Evolutionary conservation across 2,113 vertebrate genomes (phyloP), one percentile per base, ranked within the genome.

Genomic region (Peromyscus californicus): DNA sequence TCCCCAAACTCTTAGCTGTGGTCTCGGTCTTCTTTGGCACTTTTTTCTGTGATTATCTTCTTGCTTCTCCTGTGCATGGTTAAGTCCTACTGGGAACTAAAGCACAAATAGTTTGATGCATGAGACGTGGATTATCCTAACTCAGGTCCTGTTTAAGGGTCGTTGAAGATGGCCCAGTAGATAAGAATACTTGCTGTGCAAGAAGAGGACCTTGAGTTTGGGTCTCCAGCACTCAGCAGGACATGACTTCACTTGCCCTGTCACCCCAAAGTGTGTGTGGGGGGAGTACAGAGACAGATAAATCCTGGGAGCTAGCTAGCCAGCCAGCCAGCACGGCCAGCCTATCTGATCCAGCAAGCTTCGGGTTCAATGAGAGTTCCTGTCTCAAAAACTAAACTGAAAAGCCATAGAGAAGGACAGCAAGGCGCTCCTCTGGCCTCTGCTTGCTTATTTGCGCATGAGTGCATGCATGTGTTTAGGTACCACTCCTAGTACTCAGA

Each of bases 21-120:
- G 19, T 70, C 67, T 80, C 54, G 2, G 69, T 69, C 65, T 90
- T 90, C 95, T 90, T 51, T 75, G 67, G 69, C 75, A 19, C 12
- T 84, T 94, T 95, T 95, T 91, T 54, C 48, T 94, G 69, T 83
- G 24, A n/a, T 83, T 94, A 51, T 92, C 54, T 94, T 93, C 93
- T 91, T 96, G 72, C 94, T 82, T 92, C 29, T 83, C 15, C 5
- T 39, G 21, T 12, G 39, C 65, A 91, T 65, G 29, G 45, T 82
- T 88, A 70, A 70, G 31, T 24, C 45, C 65, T 24, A 36, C 72
- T 45, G 39, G 54, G 7, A n/a, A 86, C 22, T 83, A 69, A 90
- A 80, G 29, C n/a, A 75, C n/a, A 45, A 67, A 72, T 29, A 87
- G 29, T 61, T 75, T 36, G 39, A 70, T 11, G 6, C 82, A 31